These are phyloP conservation scores for Nerophis ophidion DNA, from an alignment of 2,113 vertebrate species.

Conservation along the genomic window DNA sequence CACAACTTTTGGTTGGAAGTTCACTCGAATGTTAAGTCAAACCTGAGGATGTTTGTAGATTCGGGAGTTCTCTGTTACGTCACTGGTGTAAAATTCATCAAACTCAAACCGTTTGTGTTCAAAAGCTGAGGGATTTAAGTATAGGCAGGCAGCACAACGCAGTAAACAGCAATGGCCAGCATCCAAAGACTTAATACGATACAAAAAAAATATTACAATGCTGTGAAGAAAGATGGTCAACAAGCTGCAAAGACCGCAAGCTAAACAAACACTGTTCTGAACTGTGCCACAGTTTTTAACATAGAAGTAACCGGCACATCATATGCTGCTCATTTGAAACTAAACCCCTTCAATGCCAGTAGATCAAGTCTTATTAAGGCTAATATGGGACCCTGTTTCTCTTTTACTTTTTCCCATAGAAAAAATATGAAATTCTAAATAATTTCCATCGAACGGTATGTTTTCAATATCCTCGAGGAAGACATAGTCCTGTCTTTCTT, in stretches of 20 bases:
- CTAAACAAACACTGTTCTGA: not conserved
- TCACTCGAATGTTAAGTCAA: no score
- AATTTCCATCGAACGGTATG: slow-evolving; percentile 44
- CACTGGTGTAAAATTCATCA: no score
- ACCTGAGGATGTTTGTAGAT: no score
- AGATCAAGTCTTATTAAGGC: slow-evolving; percentile 40
- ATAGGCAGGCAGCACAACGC: not conserved
- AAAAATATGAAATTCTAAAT: slow-evolving; percentile 48
- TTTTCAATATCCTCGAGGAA: slow-evolving; percentile 21
- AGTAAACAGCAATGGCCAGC: not conserved
- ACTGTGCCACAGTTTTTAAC: slow-evolving; percentile 11
- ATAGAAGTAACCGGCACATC: slow-evolving; percentile 19
- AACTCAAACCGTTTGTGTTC: no score
- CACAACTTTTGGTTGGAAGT: no score
- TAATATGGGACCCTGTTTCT: slow-evolving; percentile 41
- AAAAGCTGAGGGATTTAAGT: no score
- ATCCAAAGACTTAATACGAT: not conserved
- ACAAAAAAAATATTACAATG: not conserved
- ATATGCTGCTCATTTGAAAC: slow-evolving; percentile 33
- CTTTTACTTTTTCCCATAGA: slow-evolving; percentile 29
- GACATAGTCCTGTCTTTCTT: not conserved
- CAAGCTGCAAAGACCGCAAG: not conserved
- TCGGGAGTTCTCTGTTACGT: no score
- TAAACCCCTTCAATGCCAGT: slow-evolving; percentile 29
- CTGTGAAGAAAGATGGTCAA: not conserved